Evolutionary conservation across 2,888 invertebrate genomes (phyloP), one percentile per base, ranked within the genome.

Genomic region (Pandemis cinnamomeana): DNA sequence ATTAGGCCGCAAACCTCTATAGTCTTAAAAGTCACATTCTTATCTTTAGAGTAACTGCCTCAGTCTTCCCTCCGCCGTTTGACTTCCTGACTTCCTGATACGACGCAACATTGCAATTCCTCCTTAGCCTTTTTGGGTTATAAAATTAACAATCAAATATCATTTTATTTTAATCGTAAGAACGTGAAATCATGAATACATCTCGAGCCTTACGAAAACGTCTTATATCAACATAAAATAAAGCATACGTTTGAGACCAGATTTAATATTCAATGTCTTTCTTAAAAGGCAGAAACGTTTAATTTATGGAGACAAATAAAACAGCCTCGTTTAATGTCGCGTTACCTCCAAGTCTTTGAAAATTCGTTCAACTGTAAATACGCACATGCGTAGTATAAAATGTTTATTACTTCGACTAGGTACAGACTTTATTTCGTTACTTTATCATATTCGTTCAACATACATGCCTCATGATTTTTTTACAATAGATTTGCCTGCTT

Each of bases 241-340:
- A 58, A 58, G 11, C 58, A 58, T 58, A 58, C 58, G 27, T 58
- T 58, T 58, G 58, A 58, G 27, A 58, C 27, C 10, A 58, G 58
- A 58, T 58, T 58, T 20, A 58, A 58, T 58, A 58, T 58, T 58
- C 58, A 58, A 55, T 58, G 27, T 58, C 58, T 58, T 58, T 58
- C 58, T 58, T 58, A 58, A 58, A 58, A 58, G 58, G 58, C 58
- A 58, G 58, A 58, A 58, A 27, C 58, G 58, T 58, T 58, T 58
- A 58, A 58, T 58, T 58, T 58, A 58, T 58, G 27, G 11, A 58
- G 11, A 58, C 58, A 58, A 58, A 58, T 58, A 27, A 58, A 58
- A 58, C 27, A 27, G 58, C 27, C 27, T 58, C 58, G 58, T 27
- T 58, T 58, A 58, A 58, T 58, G 58, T 20, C 58, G 58, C 20